Base-by-base conservation (phyloP, 2,113 vertebrate genomes). In the Acinonyx jubatus region DNA sequence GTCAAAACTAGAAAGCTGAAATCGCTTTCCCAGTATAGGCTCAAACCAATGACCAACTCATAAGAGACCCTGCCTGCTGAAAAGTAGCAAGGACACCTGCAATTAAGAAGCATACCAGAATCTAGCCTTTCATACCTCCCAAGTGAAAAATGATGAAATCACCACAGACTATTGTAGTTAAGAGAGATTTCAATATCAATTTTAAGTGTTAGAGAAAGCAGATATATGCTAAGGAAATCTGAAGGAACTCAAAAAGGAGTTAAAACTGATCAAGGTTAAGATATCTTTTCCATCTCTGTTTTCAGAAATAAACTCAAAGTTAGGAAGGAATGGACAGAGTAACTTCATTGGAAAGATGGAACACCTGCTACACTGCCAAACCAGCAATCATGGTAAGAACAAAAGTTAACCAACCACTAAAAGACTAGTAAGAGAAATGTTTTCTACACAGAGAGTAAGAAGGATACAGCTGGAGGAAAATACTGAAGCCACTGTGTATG, bases 301-400 rank as follows among this genome's bases (percentile, higher is more conserved):
- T 94, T 92, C 82, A 95, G 76, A 95, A 86, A 79, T 71, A 87
- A 95, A 78, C 33, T 71, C 31, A 63, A 91, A 92, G 19, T 92
- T 76, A 65, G 79, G 76, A 96, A 93, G 10, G 4, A 69, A 2
- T 68, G 65, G 19, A 80, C 83, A 93, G 71, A 90, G n/a, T 13
- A 38, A 93, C 71, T 96, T 74, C 27, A 86, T 0, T 55, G 38
- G 91, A 81, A 52, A 95, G 5, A 52, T 13, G 50, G 36, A 89
- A 85, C 65, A 97, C 74, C 38, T 55, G n/a, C 86, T 66, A 68
- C 21, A 52, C 79, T 91, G 61, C 73, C 79, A 55, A 91, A 80
- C 10, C 55, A 85, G 50, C 38, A 68, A 71, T 65, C 48, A 90
- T 2, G 11, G 33, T 74, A 89, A 96, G 41, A 96, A 96, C 38